These are phyloP conservation scores for Thalassoma bifasciatum DNA, from an alignment of 2,113 vertebrate genomes.

Conservation along the genomic window DNA sequence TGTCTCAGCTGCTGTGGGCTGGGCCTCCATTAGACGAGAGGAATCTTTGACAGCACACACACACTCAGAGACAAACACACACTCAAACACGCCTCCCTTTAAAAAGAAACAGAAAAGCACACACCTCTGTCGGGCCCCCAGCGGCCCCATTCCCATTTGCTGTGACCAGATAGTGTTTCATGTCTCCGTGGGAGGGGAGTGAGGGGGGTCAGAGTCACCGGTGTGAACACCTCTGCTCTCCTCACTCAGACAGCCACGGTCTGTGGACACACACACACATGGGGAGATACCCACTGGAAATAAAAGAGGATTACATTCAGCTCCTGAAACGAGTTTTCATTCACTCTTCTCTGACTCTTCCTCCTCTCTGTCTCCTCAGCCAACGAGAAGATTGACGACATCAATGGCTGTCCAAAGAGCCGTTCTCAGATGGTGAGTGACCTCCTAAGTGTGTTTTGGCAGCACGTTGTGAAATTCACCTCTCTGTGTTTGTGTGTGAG, in stretches of 20 bases:
- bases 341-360: constrained; percentile 54
- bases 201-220: constrained; percentile 35
- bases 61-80: constrained; percentile 71
- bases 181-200: constrained; percentile 46
- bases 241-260: constrained; percentile 50
- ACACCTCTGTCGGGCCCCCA: constrained; percentile 63
- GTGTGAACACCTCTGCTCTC: constrained; percentile 61
- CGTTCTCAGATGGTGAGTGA: constrained; percentile 97
- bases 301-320: constrained; percentile 41
- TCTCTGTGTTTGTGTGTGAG: constrained; percentile 25
- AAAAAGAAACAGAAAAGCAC: constrained; percentile 39
- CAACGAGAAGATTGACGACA: constrained; percentile 98
- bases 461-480: constrained; percentile 31
- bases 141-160: constrained; percentile 72
- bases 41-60: constrained; percentile 75
- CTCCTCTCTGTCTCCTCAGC: constrained; percentile 83
- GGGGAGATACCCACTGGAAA: constrained; percentile 25
- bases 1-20: constrained; percentile 92
- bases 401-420: constrained; percentile 98
- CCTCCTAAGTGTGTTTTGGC: constrained; percentile 48
- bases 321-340: constrained; percentile 18
- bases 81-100: constrained; percentile 57
- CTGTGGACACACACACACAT: constrained; percentile 36
- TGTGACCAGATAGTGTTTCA: constrained; percentile 74
- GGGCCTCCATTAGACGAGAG: constrained; percentile 69